A percentile compares a stretch with the other conserved stretches of the same genome.
Evolutionary conservation across 2,113 vertebrate species (phyloP).

Genomic region (Microtus richardsoni): DNA sequence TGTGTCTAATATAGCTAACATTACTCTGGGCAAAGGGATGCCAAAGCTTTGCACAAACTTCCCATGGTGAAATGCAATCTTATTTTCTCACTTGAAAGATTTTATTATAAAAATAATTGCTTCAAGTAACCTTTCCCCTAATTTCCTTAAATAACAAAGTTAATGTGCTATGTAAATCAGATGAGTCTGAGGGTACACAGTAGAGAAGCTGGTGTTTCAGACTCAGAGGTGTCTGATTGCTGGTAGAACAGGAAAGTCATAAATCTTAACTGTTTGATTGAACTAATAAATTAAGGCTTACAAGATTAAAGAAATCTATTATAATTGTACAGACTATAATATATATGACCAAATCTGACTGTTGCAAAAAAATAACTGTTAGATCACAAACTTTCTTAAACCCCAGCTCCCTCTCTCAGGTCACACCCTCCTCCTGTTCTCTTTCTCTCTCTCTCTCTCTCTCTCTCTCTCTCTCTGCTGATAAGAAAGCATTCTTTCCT

Average conservation of each 20-base stretch:
- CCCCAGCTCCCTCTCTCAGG: neutral
- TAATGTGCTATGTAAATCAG: constrained; percentile 47
- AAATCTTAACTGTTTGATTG: neutral
- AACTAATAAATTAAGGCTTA: neutral
- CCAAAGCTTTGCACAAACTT: constrained; percentile 4
- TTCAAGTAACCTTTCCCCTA: constrained; percentile 2
- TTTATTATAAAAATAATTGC: constrained; percentile 56
- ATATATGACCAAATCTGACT: constrained; percentile 20
- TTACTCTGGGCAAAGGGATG: neutral
- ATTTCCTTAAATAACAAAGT: constrained; percentile 58
- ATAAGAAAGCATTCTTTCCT: too few species aligned
- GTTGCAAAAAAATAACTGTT: neutral
- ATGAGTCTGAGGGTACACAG: neutral
- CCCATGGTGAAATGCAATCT: neutral
- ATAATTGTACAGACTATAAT: neutral
- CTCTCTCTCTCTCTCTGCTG: too few species aligned
- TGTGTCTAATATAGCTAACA: neutral
- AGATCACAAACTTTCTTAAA: neutral
- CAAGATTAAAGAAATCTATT: neutral
- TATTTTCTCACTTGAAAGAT: constrained; percentile 48
- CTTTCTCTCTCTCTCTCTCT: neutral
- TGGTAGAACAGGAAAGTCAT: neutral
- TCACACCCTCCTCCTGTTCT: too few species aligned
- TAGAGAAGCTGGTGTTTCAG: constrained; percentile 17
- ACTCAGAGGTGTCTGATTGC: neutral